A percentile compares a stretch with the other conserved stretches of the same genome.
Evolutionary conservation across 2,113 vertebrate species (phyloP).

Genomic region (Caracal caracal): DNA sequence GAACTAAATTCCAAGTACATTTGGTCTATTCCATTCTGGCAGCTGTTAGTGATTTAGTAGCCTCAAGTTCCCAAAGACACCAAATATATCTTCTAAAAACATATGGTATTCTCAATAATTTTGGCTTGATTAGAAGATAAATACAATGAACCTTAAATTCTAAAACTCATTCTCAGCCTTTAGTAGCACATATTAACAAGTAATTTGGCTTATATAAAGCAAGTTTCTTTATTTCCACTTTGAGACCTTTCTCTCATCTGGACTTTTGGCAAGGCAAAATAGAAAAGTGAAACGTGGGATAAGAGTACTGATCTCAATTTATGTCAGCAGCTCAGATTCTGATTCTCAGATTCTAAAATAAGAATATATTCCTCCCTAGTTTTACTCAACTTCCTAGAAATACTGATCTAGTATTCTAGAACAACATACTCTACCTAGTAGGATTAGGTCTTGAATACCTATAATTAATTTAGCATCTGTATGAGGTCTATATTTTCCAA

Average conservation of each 20-base stretch:
- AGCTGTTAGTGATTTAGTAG: conserved; percentile 61
- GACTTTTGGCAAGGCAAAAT: conserved; percentile 39
- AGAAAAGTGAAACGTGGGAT: background rate
- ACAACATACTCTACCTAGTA: background rate
- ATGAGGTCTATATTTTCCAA: background rate
- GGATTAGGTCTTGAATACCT: background rate
- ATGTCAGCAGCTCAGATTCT: background rate
- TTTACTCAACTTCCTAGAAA: background rate
- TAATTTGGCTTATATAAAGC: conserved; percentile 8
- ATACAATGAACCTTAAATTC: conserved; percentile 32
- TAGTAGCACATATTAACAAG: conserved; percentile 31
- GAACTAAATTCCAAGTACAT: conserved; percentile 42
- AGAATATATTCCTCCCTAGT: background rate
- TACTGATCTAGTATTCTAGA: background rate
- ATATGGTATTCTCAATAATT: conserved; percentile 54
- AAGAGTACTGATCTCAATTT: conserved; percentile 1
- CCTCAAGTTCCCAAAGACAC: conserved; percentile 41
- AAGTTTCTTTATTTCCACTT: conserved; percentile 36
- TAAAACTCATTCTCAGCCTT: conserved; percentile 19
- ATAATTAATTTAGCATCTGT: background rate
- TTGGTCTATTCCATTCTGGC: conserved; percentile 30
- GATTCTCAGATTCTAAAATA: conserved; percentile 16
- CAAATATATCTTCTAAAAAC: conserved; percentile 54
- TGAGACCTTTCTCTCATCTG: conserved; percentile 29
- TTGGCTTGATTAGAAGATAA: conserved; percentile 49